Evolutionary conservation across 2,888 invertebrate species (phyloP), one percentile per base, ranked within the genome.

Genomic region (Matsumyia berberina): DNA sequence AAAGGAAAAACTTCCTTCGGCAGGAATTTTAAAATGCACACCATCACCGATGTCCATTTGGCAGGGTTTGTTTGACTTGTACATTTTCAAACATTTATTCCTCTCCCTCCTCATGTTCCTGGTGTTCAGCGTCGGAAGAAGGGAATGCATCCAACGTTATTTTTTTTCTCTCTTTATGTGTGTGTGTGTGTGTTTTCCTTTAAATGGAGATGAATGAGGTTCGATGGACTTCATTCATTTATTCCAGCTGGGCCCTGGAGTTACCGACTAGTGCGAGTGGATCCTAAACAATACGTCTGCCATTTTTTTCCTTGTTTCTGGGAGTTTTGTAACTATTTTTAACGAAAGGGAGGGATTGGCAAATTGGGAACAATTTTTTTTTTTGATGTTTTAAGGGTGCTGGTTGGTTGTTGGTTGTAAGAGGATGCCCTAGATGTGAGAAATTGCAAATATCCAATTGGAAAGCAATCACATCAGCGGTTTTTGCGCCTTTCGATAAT

Each of bases 221-320:
- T 78, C 82, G 78, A 78, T 67, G 78, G 78, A 82, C 82, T 82
- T 66, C 24, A 62, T 60, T 72, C 70, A 67, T 82, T 66, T 72
- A 72, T 77, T 66, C 11, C 17, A 76, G 37, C 55, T 35, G 35
- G 31, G 55, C 8, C 31, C 17, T 29, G 8, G 15, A 66, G 64
- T 53, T 73, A 73, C 51, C 17, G 73, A 73, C 42, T 79, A 19
- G 66, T 42, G 62, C 35, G 46, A 69, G 57, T 37, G 66, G n/a
- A 51, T 51, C 33, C 58, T 62, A 76, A 69, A 81, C 76, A 81
- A 76, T 62, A 69, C 37, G 55, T 74, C 66, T 24, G 39, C 15
- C 7, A 37, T 24, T 49, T 46, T 35, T 24, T 53, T 42, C 0
- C 39, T 42, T 39, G 24, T 19, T n/a, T 8, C 53, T 77, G 29